Evolutionary conservation across 2,888 invertebrate species (phyloP).

Genomic region (Metalampra italica): DNA sequence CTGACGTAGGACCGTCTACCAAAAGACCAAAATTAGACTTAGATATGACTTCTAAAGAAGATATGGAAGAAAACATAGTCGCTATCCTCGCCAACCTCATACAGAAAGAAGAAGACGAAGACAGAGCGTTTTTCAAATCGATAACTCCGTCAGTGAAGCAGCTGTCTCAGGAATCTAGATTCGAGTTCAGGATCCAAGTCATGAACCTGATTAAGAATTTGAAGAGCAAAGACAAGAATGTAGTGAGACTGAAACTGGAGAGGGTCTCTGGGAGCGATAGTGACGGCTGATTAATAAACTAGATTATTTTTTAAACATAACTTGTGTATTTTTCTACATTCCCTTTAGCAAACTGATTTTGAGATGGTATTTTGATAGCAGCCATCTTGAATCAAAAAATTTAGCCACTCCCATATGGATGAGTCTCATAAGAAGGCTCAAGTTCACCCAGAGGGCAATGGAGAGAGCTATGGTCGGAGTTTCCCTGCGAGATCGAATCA

Average conservation of each 20-base stretch:
- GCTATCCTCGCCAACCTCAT: conserved; percentile 43
- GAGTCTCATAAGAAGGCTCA: no score
- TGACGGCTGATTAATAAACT: conserved; percentile 13
- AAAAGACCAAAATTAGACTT: conserved; percentile 16
- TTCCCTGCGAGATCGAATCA: no score
- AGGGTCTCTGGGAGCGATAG: conserved; percentile 19
- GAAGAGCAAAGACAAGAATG: conserved; percentile 28
- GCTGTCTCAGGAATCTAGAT: conserved; percentile 41
- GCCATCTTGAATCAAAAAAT: no score
- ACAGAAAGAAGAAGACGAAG: conserved; percentile 57
- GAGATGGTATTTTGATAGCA: no score
- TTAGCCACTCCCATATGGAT: no score
- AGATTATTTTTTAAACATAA: neutral
- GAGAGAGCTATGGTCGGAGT: no score
- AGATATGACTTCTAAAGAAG: neutral
- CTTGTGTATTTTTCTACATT: neutral
- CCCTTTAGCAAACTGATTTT: no score
- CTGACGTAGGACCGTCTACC: neutral
- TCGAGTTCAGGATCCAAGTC: conserved; percentile 52
- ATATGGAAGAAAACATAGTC: conserved; percentile 26
- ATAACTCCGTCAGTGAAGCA: conserved; percentile 50
- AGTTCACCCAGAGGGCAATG: no score
- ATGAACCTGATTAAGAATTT: conserved; percentile 45
- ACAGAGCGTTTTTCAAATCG: conserved; percentile 56
- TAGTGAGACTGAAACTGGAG: conserved; percentile 19